phyloP scores from a whole-genome alignment of 2,113 vertebrate species.

The Dipodomys spectabilis region DNA sequence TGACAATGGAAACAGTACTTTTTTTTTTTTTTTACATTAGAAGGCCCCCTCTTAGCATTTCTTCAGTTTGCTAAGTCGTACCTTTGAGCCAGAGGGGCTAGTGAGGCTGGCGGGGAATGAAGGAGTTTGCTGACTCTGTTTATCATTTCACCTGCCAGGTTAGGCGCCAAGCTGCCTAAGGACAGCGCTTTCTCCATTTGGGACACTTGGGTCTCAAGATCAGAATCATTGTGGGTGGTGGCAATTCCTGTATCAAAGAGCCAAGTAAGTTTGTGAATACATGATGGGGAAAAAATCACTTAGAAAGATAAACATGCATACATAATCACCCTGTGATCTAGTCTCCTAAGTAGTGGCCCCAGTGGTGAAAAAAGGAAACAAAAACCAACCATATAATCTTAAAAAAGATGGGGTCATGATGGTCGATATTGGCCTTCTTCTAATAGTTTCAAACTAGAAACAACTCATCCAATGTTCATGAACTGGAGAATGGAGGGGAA shows the following conservation, averaged over 20 bases:
- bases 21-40: neutral
- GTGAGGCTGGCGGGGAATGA: slow-evolving; percentile 77
- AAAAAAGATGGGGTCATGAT: slow-evolving; percentile 29
- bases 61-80: slow-evolving; percentile 72
- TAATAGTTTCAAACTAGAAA: slow-evolving; percentile 42
- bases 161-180: slow-evolving; percentile 82
- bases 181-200: slow-evolving; percentile 88
- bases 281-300: slow-evolving; percentile 30
- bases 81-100: slow-evolving; percentile 90
- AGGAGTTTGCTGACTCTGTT: slow-evolving; percentile 89
- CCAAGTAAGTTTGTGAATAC: slow-evolving; percentile 59
- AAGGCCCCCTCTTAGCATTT: neutral
- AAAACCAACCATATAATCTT: neutral
- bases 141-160: slow-evolving; percentile 84
- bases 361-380: slow-evolving; percentile 16
- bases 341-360: neutral
- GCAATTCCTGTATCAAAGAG: slow-evolving; percentile 78
- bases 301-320: slow-evolving; percentile 3
- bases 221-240: slow-evolving; percentile 71
- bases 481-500: slow-evolving; percentile 19
- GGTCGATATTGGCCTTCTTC: slow-evolving; percentile 10
- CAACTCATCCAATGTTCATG: neutral
- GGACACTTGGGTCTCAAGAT: slow-evolving; percentile 87
- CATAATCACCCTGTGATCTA: neutral
- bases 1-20: neutral